A percentile compares a stretch with the other conserved stretches of the same genome.
Conservation (phyloP, 2,113 vertebrate genomes). For the Halcyon senegalensis region DNA sequence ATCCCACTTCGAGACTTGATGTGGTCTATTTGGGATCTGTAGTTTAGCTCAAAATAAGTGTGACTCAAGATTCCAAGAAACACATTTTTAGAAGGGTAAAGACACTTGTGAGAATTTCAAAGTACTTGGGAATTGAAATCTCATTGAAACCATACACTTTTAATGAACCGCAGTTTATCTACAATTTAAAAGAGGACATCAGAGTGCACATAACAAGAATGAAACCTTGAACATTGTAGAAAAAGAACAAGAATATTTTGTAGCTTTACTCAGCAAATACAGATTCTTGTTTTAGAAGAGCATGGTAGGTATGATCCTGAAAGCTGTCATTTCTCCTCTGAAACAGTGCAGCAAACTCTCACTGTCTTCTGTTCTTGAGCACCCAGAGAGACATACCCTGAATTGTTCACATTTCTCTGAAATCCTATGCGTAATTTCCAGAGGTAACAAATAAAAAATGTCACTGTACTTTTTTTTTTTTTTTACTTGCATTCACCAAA, state of each 20-base stretch:
- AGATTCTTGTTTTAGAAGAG: background rate
- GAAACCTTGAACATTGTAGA: background rate
- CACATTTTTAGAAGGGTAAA: background rate
- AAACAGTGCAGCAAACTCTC: background rate
- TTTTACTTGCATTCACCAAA: background rate
- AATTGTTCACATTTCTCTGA: background rate
- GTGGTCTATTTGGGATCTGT: background rate
- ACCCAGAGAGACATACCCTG: background rate
- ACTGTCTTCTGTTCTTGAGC: background rate
- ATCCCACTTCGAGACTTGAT: background rate
- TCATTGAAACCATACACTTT: background rate
- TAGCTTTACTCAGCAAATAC: background rate
- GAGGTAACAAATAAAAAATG: background rate
- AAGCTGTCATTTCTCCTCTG: background rate
- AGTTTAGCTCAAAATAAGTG: background rate
- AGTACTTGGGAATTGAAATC: background rate
- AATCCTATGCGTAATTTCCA: background rate
- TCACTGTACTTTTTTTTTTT: background rate
- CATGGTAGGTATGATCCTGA: background rate
- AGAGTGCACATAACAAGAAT: background rate
- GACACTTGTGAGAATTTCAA: background rate
- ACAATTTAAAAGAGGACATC: background rate
- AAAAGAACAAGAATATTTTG: background rate
- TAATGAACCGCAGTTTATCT: background rate
- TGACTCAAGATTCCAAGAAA: background rate